Evolutionary conservation across 2,797 vertebrate genomes (phyloP), one percentile per base, ranked within the genome.

Genomic region (Delichon dasypus): DNA sequence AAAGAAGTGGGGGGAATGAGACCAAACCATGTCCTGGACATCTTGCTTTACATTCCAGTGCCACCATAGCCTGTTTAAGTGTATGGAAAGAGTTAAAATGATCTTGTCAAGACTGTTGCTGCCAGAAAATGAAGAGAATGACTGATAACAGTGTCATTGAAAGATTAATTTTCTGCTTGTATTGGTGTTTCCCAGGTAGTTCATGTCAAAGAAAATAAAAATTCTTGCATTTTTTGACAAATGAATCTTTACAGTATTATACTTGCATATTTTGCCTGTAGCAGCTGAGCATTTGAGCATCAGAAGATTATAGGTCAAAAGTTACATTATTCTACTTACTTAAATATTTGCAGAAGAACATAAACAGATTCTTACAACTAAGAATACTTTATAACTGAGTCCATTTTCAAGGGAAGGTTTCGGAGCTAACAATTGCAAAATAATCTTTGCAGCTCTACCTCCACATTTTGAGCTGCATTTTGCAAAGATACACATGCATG

Each of bases 41-140:
- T 79, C 88, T 60, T 81, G 70, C 29, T 81, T 95, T 89, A 62
- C 54, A 64, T 76, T 55, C 34, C n/a, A 81, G 73, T 84, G 70
- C 55, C 25, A 60, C 51, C 51, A n/a, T 32, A 84, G 19, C 36
- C 25, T 85, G 72, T 85, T 94, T 85, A 93, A 91, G 89, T 66
- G 10, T 54, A 91, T 89, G 68, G 73, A 91, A 92, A 65, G 61
- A 55, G 90, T 93, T 88, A 75, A 89, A 94, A 88, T 27, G 23
- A 75, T 92, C 87, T 92, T 84, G 58, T 88, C 70, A 84, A 85
- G 88, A 36, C 51, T 75, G 23, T 34, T 81, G n/a, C 62, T 81
- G n/a, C 54, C 66, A 90, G 87, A 25, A 85, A 75, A 85, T 11
- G 5, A 68, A 32, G 4, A 60, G 16, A 44, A 10, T 0, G 4